Base-by-base conservation (phyloP, 2,888 invertebrate genomes). In the Hipparchia sbordonii region DNA sequence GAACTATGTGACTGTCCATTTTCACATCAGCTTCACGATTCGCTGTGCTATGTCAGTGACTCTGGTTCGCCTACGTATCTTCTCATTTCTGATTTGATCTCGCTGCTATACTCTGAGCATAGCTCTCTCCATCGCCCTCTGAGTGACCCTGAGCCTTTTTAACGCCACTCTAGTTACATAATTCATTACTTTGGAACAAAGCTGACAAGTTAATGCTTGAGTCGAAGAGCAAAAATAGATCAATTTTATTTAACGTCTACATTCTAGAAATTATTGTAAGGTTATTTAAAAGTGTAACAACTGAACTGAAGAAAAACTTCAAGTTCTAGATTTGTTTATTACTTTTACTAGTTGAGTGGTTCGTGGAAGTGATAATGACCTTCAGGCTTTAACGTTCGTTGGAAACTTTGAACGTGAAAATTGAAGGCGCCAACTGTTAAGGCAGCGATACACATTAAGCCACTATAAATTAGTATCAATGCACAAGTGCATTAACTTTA, bases 311-410 rank as follows among this genome's bases (percentile, higher is more conserved):
- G 54, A 66, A 66, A 70, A 56, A 39, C 70, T 54, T 23, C 57
- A 63, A 51, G 63, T 51, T 23, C 48, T 13, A 48, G 46, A 62
- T 46, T 62, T 56, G 52, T 54, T 70, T 13, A 62, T 10, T 70
- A 23, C 45, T 56, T 57, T 57, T 23, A 57, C 57, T 23, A 57
- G 48, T 54, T 65, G 48, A 9, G 70, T 10, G 62, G 45, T 39
- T 45, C 51, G 54, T 69, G 57, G 60, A 51, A 33, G 52, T 71
- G 73, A 66, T 70, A 66, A 61, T 73, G 69, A 73, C 75, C 75
- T 75, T 75, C 69, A 12, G 51, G 8, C 52, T 54, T 54, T 4
- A 10, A 33, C 23, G 48, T 46, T 59, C 59, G 61, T 61, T 33
- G 62, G 46, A 63, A 70, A 70, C 72, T 67, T 70, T 9, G 48